Evolutionary conservation across 2,888 invertebrate genomes (phyloP).

Genomic region (Erebia aethiops): DNA sequence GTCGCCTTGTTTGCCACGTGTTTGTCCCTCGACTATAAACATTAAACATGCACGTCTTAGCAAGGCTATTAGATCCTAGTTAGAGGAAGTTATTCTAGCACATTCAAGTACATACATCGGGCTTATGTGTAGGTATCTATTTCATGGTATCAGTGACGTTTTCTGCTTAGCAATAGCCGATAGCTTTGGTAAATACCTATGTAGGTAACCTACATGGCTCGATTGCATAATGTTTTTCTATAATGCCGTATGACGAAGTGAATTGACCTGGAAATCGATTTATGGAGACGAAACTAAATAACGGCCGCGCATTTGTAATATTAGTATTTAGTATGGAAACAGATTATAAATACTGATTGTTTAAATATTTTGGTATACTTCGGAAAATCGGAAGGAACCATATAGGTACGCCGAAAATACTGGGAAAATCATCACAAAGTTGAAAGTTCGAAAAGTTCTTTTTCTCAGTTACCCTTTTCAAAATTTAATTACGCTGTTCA

Average conservation of each 20-base stretch:
- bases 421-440: not conserved
- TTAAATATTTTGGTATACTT: too few relatives aligned
- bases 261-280: not conserved
- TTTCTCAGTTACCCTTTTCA: not conserved
- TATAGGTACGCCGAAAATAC: too few relatives aligned
- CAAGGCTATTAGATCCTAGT: constrained; percentile 55
- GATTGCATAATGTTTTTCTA: constrained; percentile 12
- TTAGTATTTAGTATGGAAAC: too few relatives aligned
- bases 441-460: not conserved
- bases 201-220: not conserved
- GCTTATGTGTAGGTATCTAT: not conserved
- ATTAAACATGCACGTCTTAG: constrained; percentile 48
- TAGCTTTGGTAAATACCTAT: not conserved
- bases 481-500: not conserved
- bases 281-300: not conserved
- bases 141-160: constrained; percentile 1
- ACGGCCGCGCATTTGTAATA: too few relatives aligned
- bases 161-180: not conserved
- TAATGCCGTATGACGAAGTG: not conserved
- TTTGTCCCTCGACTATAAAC: constrained; percentile 47
- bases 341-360: too few relatives aligned
- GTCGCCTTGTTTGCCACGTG: constrained; percentile 58
- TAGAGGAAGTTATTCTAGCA: constrained; percentile 24
- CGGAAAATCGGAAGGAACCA: too few relatives aligned
- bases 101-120: not conserved